phyloP scores from a whole-genome alignment of 2,888 invertebrate genomes.

The Nomada goodeniana region DNA sequence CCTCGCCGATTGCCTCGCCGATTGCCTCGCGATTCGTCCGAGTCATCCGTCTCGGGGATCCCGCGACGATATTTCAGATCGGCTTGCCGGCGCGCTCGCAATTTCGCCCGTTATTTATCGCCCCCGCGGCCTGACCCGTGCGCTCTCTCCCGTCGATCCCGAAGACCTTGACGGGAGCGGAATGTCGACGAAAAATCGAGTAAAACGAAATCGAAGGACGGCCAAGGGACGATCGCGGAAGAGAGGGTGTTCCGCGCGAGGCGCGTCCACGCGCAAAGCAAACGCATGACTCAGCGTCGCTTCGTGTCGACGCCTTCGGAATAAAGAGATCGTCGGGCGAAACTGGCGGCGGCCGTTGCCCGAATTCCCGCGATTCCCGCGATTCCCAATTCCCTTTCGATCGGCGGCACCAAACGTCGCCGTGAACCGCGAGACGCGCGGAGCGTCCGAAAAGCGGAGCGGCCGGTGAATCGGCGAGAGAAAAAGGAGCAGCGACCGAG shows the following conservation, averaged over 20 bases:
- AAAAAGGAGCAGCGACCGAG: neutral
- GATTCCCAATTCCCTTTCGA: constrained; percentile 11
- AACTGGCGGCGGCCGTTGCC: constrained; percentile 19
- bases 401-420: constrained; percentile 47
- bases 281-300: constrained; percentile 35
- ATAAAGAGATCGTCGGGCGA: constrained; percentile 53
- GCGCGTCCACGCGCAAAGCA: constrained; percentile 1
- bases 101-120: constrained; percentile 44
- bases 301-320: constrained; percentile 25
- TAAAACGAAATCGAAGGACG: neutral
- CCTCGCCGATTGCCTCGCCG: no score
- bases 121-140: neutral
- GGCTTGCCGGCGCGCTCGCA: constrained; percentile 11
- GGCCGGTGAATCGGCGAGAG: neutral
- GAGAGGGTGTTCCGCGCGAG: neutral
- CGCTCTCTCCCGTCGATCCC: constrained; percentile 18
- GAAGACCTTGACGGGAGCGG: constrained; percentile 10
- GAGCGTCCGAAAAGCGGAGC: constrained; percentile 32
- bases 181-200: neutral
- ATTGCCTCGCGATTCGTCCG: no score
- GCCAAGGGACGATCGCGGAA: neutral
- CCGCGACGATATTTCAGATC: neutral
- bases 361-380: constrained; percentile 9
- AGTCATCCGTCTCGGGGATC: no score
- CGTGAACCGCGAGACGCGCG: constrained; percentile 10